A percentile compares a stretch with the other conserved stretches of the same genome.
These are phyloP conservation scores for Ondatra zibethicus DNA, from an alignment of 2,113 vertebrate species.

Conservation along the genomic window DNA sequence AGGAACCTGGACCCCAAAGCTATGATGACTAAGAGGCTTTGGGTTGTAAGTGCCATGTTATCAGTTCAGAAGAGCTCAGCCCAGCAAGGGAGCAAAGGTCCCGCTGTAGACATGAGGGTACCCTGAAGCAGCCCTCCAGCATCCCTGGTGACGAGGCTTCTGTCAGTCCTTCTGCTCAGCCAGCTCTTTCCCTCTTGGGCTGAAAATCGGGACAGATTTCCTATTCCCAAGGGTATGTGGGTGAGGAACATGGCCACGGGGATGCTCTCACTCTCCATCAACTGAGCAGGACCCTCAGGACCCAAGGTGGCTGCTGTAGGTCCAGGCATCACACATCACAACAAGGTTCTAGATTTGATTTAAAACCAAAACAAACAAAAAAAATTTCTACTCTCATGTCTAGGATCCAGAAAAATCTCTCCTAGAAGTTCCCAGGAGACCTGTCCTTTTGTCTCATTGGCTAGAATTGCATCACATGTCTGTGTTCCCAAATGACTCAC, in stretches of 20 bases:
- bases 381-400: neutral
- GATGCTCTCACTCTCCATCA: neutral
- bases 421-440: neutral
- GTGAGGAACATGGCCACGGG: neutral
- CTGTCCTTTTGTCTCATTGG: slow-evolving; percentile 51
- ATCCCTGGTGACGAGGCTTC: neutral
- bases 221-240: neutral
- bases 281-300: neutral
- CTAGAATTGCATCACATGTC: neutral
- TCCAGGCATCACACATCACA: neutral
- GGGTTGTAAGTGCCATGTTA: neutral
- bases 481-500: neutral
- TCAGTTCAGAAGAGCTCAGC: neutral
- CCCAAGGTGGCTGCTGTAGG: neutral
- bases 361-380: neutral
- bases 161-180: neutral
- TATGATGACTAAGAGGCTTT: neutral
- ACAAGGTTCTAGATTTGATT: neutral
- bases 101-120: neutral
- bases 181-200: neutral
- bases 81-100: neutral
- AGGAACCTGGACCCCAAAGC: neutral
- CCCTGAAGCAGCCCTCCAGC: neutral
- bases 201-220: neutral
- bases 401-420: neutral